These are phyloP conservation scores for Dreissena rostriformis DNA, from an alignment of 1,140 invertebrate genomes.

Conservation along the genomic window DNA sequence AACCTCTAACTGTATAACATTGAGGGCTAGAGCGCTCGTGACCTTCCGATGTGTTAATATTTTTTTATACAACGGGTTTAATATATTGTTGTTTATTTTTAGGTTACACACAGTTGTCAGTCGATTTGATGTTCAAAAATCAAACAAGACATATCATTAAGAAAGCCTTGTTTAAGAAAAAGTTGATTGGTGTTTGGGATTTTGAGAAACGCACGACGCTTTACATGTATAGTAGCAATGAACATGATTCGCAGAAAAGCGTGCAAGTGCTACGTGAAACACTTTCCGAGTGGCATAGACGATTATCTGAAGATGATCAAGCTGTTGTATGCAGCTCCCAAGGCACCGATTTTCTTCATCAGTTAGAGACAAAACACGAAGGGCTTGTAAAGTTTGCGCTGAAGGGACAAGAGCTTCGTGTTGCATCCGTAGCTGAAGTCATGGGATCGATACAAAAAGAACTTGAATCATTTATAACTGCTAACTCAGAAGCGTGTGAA, in stretches of 20 bases:
- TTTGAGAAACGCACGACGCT: neutral
- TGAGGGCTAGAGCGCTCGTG: too few relatives aligned
- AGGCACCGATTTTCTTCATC: neutral
- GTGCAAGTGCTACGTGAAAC: neutral
- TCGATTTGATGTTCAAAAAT: conserved; percentile 15
- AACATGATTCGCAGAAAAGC: conserved; percentile 13
- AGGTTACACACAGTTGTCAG: neutral
- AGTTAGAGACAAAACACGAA: conserved; percentile 20
- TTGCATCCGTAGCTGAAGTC: neutral
- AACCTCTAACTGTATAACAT: too few relatives aligned
- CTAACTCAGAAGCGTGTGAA: too few relatives aligned
- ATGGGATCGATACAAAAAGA: conserved; percentile 11
- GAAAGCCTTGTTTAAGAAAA: conserved; percentile 4
- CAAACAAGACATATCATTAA: conserved; percentile 6
- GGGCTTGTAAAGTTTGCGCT: conserved; percentile 19
- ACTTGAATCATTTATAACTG: neutral
- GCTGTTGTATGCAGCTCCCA: neutral
- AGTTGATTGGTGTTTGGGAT: conserved; percentile 35
- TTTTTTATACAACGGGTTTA: too few relatives aligned
- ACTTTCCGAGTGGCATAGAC: neutral
- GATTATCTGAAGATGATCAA: neutral
- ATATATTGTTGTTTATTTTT: too few relatives aligned
- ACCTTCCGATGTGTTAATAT: too few relatives aligned
- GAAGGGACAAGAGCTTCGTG: neutral
- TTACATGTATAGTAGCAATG: conserved; percentile 27